Conservation (phyloP, 2,113 vertebrate genomes). For the Abramis brama region DNA sequence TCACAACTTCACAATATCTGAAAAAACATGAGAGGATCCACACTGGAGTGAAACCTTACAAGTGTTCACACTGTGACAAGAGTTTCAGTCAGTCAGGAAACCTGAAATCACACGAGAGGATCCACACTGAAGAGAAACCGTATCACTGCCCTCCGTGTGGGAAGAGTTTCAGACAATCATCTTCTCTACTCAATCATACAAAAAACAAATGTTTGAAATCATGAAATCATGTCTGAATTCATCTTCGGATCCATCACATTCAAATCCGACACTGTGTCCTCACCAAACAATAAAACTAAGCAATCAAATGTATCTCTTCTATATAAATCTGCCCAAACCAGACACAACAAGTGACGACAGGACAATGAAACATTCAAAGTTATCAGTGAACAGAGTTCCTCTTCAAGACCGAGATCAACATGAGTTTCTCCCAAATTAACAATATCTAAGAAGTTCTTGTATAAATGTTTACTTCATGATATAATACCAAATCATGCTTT, state of each 20-base stretch:
- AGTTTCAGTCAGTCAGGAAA: neutral
- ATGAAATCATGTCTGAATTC: neutral
- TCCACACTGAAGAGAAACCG: neutral
- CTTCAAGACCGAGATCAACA: neutral
- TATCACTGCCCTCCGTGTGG: neutral
- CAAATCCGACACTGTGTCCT: neutral
- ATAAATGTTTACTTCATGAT: neutral
- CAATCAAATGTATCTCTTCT: neutral
- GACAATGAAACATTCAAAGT: neutral
- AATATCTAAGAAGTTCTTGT: neutral
- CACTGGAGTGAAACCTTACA: neutral
- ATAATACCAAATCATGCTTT: neutral
- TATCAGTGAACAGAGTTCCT: neutral
- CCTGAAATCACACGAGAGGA: neutral
- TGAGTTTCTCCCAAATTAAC: too few species aligned
- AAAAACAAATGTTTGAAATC: neutral
- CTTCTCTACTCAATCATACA: neutral
- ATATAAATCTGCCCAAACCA: neutral
- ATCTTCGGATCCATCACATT: neutral
- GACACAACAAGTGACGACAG: neutral
- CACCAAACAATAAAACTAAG: neutral
- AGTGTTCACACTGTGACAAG: neutral
- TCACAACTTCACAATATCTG: neutral
- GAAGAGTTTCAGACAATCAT: neutral
- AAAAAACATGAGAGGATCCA: neutral